Evolutionary conservation across 2,113 vertebrate genomes (phyloP).

Genomic region (Tyrannus savana): DNA sequence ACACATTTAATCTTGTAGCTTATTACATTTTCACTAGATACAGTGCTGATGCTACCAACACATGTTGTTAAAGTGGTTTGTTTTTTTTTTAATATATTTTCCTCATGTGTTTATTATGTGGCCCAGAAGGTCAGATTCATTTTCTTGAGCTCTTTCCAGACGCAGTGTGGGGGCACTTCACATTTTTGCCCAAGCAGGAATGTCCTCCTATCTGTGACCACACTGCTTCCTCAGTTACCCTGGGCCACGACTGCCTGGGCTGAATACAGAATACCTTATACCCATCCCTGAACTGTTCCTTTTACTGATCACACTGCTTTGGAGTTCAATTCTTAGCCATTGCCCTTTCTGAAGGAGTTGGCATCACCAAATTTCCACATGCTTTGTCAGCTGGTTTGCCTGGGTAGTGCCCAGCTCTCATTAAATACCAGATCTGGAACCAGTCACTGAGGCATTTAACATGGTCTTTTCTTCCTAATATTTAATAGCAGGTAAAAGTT

Average conservation of each 20-base stretch:
- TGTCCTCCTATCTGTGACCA: background rate
- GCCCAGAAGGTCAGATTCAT: background rate
- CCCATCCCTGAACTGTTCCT: background rate
- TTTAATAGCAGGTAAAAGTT: background rate
- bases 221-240: background rate
- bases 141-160: background rate
- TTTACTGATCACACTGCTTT: background rate
- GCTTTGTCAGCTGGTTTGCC: background rate
- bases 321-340: background rate
- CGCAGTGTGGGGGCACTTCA: background rate
- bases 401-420: background rate
- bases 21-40: conserved; percentile 15
- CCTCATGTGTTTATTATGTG: background rate
- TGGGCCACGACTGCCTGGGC: background rate
- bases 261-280: background rate
- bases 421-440: background rate
- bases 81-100: background rate
- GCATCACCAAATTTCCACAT: background rate
- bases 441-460: background rate
- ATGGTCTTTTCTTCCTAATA: background rate
- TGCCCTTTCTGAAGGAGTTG: background rate
- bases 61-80: background rate
- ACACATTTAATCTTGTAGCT: conserved; percentile 16
- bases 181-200: background rate
- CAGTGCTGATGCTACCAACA: background rate